phyloP scores from a whole-genome alignment of 92 coral and sea anemone genomes.

The Bergia puertoricense region DNA sequence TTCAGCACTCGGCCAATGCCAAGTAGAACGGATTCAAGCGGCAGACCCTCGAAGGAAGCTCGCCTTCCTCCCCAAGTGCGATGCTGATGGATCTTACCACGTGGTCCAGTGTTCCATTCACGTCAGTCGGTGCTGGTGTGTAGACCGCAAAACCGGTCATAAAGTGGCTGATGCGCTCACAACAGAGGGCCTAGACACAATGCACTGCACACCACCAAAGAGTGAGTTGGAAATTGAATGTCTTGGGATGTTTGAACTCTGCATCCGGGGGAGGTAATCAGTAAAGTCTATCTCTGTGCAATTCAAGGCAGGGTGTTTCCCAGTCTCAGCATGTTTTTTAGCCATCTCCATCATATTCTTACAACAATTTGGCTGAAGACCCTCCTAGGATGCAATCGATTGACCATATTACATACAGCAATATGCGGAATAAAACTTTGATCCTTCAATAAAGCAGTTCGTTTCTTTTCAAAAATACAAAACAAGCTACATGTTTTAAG shows the following conservation, averaged over 20 bases:
- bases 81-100: conserved; percentile 86
- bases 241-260: no score
- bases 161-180: conserved; percentile 77
- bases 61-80: conserved; percentile 82
- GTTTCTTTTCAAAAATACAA: no score
- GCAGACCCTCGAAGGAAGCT: conserved; percentile 80
- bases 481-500: no score
- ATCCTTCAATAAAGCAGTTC: neutral
- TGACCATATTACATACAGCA: no score
- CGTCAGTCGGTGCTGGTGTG: conserved; percentile 88
- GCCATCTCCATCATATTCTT: no score
- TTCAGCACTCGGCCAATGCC: conserved; percentile 71
- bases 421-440: neutral
- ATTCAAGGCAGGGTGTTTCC: no score
- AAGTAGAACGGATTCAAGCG: conserved; percentile 69
- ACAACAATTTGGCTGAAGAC: no score
- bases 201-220: conserved; percentile 68
- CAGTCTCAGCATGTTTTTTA: no score
- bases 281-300: no score
- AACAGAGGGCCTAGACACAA: conserved; percentile 53
- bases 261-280: no score
- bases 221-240: conserved; percentile 38
- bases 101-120: conserved; percentile 89
- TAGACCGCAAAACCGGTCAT: conserved; percentile 82
- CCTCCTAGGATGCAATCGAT: no score